These are phyloP conservation scores for Triplophysa yarkandensis DNA, from an alignment of 2,797 vertebrate genomes.

Conservation along the genomic window DNA sequence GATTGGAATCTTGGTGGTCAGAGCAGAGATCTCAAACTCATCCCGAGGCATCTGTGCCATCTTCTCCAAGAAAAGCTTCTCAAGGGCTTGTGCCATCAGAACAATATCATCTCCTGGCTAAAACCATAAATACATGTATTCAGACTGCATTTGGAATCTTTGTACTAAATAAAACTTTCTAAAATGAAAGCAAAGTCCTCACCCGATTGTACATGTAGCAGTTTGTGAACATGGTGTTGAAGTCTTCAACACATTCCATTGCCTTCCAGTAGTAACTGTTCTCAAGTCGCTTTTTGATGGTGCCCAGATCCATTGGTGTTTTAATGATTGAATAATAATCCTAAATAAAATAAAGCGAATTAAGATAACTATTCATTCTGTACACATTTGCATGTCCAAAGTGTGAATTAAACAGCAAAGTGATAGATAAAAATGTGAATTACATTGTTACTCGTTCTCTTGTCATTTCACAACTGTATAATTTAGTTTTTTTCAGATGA, in stretches of 20 bases:
- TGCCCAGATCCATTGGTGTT: conserved; percentile 91
- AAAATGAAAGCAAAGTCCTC: conserved; percentile 47
- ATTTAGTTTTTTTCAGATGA: no score
- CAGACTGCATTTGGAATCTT: background rate
- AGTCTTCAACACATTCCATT: conserved; percentile 86
- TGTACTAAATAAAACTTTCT: background rate
- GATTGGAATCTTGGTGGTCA: conserved; percentile 68
- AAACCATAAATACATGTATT: background rate
- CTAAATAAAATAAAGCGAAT: conserved; percentile 64
- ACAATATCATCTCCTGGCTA: conserved; percentile 91
- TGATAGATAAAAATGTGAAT: no score
- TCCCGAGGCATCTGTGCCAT: conserved; percentile 85
- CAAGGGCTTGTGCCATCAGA: conserved; percentile 89
- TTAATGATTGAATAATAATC: conserved; percentile 93
- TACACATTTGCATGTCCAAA: background rate
- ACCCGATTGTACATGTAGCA: conserved; percentile 95
- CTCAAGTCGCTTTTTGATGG: conserved; percentile 89
- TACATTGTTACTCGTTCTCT: no score
- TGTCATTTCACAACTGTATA: no score
- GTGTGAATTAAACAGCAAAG: background rate
- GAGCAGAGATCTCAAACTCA: conserved; percentile 70
- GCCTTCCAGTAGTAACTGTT: conserved; percentile 88
- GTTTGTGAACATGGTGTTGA: conserved; percentile 92
- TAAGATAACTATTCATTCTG: background rate
- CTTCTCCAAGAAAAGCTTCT: conserved; percentile 88